Evolutionary conservation across 2,113 vertebrate genomes (phyloP), one percentile per base, ranked within the genome.

Genomic region (Nycticryphes semicollaris): DNA sequence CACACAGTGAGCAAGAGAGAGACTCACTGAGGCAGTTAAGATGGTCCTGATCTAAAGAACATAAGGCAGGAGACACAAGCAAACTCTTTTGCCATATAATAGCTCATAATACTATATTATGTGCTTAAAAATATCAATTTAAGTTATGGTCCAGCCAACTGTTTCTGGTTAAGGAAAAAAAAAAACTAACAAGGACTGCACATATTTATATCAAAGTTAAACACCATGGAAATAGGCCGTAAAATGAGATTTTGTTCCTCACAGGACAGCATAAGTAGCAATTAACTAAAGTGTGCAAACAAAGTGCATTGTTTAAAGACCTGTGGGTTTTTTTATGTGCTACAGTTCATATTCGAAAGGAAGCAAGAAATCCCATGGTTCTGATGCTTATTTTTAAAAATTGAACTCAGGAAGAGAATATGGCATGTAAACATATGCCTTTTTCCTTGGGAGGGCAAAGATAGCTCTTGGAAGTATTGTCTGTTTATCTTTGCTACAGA

Each of bases 61-160:
- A 28, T 48, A 63, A 83, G 56, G 53, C 23, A 79, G 15, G 63
- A 92, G 50, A 70, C 37, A 82, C 18, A 86, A 57, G 9, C 8
- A 51, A 63, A 64, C 70, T 70, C 28, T 79, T 88, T 87, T n/a
- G 24, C 15, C 33, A 11, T 37, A 30, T 85, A 81, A 77, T 48
- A 24, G 7, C n/a, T 63, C 7, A 63, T 50, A 43, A 31, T 76
- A 15, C 72, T 72, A 39, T 25, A 70, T 68, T 54, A 64, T 51
- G 12, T 68, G 51, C 64, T 74, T 41, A 17, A 82, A 93, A 90
- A 93, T 72, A 97, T 41, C 69, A 89, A 43, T 89, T 87, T 87
- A 78, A 63, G 53, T 67, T 84, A 97, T 97, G 94, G 94, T 98
- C 96, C 94, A 96, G 95, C 95, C 97, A 97, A 98, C 96, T 97